Conservation (phyloP, 2,888 invertebrate species). For the Vesta saturnalis region DNA sequence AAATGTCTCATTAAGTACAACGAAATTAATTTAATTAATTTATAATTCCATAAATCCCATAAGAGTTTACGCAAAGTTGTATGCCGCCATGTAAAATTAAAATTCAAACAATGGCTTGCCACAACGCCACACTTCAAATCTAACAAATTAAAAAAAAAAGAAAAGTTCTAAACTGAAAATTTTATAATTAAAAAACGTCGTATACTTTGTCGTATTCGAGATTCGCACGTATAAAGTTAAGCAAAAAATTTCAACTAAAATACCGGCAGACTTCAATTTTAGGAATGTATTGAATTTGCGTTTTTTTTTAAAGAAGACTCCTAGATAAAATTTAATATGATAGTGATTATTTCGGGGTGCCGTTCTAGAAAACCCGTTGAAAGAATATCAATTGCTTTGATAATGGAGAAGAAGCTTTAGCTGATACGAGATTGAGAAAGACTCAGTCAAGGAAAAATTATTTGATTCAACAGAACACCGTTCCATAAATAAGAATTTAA, state of each 20-base stretch:
- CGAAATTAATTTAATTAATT: neutral
- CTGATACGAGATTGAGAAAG: conserved; percentile 22
- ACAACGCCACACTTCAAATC: neutral
- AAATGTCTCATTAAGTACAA: neutral
- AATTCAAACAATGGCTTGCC: neutral
- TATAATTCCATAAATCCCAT: no score
- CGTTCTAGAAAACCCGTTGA: conserved; percentile 4
- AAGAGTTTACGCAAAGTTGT: neutral
- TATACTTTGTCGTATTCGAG: neutral
- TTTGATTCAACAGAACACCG: neutral
- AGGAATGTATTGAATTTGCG: neutral
- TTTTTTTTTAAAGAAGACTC: neutral
- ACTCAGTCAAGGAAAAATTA: conserved; percentile 22
- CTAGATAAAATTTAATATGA: neutral
- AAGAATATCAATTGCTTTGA: conserved; percentile 24
- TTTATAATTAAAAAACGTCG: neutral
- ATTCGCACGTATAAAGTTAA: neutral
- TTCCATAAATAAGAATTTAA: neutral
- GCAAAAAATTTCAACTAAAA: conserved; percentile 1
- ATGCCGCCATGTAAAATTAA: neutral
- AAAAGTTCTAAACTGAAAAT: neutral
- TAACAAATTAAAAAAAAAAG: neutral
- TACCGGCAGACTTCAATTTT: neutral
- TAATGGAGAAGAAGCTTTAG: conserved; percentile 19
- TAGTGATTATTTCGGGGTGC: neutral